Evolutionary conservation across 2,797 vertebrate genomes (phyloP).

Genomic region (Acrossocheilus fasciatus): DNA sequence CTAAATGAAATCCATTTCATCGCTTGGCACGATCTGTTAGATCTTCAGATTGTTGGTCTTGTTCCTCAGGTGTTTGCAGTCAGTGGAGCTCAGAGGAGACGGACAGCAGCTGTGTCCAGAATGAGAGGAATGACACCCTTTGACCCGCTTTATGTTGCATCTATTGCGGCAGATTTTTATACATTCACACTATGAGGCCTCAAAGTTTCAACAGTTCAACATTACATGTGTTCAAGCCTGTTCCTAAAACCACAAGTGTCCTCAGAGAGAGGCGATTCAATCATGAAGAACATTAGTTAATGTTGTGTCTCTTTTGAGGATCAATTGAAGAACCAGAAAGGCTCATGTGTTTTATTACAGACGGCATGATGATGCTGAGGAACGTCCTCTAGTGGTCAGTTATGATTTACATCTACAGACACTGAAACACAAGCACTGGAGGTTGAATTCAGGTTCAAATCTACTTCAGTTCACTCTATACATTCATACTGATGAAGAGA

Average conservation of each 20-base stretch:
- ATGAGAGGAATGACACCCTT: conserved; percentile 54
- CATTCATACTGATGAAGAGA: background rate
- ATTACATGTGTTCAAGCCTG: background rate
- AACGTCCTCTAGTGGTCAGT: background rate
- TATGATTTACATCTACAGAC: background rate
- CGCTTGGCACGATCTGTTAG: background rate
- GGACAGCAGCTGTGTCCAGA: conserved; percentile 48
- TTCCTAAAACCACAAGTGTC: background rate
- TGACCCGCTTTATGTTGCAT: conserved; percentile 48
- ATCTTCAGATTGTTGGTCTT: conserved; percentile 9
- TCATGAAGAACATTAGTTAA: background rate
- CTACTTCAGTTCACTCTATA: background rate
- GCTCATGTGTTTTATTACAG: background rate
- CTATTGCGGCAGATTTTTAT: conserved; percentile 13
- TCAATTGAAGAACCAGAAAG: background rate
- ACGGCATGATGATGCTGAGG: background rate
- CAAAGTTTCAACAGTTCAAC: too few relatives aligned
- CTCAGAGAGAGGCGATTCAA: background rate
- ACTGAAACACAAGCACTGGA: background rate
- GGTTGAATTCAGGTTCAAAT: background rate
- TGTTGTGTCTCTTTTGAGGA: background rate
- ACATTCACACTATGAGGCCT: background rate
- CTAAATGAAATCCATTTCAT: background rate
- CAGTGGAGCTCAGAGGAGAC: background rate
- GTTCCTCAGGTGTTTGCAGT: conserved; percentile 40